A percentile compares a stretch with the other conserved stretches of the same genome.
These are phyloP conservation scores for Erpetoichthys calabaricus DNA, from an alignment of 2,797 vertebrate genomes.

Conservation along the genomic window DNA sequence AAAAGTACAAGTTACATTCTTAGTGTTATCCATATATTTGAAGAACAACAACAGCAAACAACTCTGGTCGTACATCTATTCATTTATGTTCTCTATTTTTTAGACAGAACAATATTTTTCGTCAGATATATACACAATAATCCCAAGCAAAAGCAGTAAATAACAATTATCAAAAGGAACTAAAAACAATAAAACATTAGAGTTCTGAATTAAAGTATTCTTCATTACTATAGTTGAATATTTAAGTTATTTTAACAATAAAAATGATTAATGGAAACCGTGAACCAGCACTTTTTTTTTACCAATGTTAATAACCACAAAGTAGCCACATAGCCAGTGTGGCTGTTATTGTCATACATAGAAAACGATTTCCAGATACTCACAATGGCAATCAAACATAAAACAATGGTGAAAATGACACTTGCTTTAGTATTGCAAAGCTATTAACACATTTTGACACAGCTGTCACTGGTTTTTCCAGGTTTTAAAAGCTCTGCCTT, in stretches of 20 bases:
- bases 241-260: conserved; percentile 55
- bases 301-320: conserved; percentile 55
- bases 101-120: conserved; percentile 47
- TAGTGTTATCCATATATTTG: conserved; percentile 42
- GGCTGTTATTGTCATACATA: conserved; percentile 32
- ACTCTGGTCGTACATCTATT: conserved; percentile 40
- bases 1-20: conserved; percentile 47
- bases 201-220: conserved; percentile 51
- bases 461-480: too few species aligned
- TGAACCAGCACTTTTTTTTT: conserved; percentile 52
- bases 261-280: conserved; percentile 48
- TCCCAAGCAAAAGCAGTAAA: conserved; percentile 60
- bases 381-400: not conserved
- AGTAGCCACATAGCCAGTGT: conserved; percentile 61
- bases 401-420: too few species aligned
- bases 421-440: too few species aligned
- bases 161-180: conserved; percentile 38
- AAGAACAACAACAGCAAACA: conserved; percentile 40
- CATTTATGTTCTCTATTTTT: conserved; percentile 48
- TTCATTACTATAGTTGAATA: conserved; percentile 45
- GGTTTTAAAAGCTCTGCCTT: too few species aligned
- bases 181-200: conserved; percentile 37
- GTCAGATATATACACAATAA: conserved; percentile 61
- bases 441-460: too few species aligned
- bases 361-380: conserved; percentile 7